Base-by-base conservation (phyloP, 2,113 vertebrate species). In the Saimiri boliviensis region DNA sequence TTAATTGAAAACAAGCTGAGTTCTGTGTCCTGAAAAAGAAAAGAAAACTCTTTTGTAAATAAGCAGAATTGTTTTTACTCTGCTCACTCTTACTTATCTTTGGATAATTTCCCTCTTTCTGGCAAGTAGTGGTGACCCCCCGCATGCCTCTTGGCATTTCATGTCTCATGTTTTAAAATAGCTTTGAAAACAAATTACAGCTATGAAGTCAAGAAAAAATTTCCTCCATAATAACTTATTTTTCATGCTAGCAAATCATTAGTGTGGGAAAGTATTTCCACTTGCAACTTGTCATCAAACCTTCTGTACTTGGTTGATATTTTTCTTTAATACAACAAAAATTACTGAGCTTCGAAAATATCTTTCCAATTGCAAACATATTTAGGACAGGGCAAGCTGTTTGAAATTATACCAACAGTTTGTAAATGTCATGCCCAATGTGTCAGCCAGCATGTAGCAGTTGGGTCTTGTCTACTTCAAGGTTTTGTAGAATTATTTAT, bases 361-460 rank as follows among this genome's bases (percentile, higher is more conserved):
- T 96, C 96, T 94, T 95, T 96, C 92, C 96, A 97, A 97, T 49
- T 94, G 93, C 95, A 97, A 96, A 94, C 97, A 97, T 85, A 98
- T 96, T 96, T 96, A 97, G 97, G 96, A 97, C 97, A 94, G 97
- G 94, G 95, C 96, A 96, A 97, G 97, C 96, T 97, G 97, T 95
- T 95, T 96, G 95, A 97, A 97, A 98, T 98, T 83, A 97, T 86
- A 95, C 93, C 93, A 96, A 94, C 93, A 89, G 97, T 96, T 95
- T 97, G 96, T 84, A 96, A 96, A 96, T 95, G 98, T 82, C 97
- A 97, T 90, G 95, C 86, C 97, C 96, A 68, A 70, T 27, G 92
- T 86, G 92, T 89, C 96, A 97, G 97, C 92, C 97, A 76, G 91
- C 87, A 90, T 94, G 97, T 79, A 49, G 97, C 96, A 95, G 96